Conservation (phyloP, 1,140 invertebrate species). For the Archegozetes longisetosus region DNA sequence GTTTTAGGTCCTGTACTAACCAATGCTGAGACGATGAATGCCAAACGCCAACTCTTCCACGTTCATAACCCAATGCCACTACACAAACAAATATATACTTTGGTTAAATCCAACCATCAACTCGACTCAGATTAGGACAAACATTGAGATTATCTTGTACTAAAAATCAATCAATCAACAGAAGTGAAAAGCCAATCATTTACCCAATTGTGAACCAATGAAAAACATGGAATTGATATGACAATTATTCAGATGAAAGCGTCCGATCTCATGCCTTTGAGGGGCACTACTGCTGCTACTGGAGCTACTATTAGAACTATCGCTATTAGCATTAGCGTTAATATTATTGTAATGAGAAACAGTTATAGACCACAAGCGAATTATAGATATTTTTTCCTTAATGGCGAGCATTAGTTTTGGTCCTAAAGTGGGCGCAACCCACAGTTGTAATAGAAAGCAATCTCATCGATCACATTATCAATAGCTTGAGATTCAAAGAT, state of each 20-base stretch:
- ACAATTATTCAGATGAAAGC: slow-evolving; percentile 28
- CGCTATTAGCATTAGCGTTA: neutral
- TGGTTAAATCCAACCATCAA: too few species aligned
- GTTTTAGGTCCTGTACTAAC: slow-evolving; percentile 27
- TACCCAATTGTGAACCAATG: slow-evolving; percentile 72
- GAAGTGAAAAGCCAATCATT: neutral
- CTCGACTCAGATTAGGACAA: too few species aligned
- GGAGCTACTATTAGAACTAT: neutral
- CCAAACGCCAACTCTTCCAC: slow-evolving; percentile 96
- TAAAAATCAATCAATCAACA: neutral
- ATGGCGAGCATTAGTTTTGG: slow-evolving; percentile 69
- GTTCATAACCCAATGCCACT: slow-evolving; percentile 66
- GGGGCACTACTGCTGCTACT: neutral
- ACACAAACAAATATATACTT: too few species aligned
- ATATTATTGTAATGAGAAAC: slow-evolving; percentile 5
- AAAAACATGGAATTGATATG: slow-evolving; percentile 90
- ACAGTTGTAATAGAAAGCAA: slow-evolving; percentile 56
- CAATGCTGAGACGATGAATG: slow-evolving; percentile 96
- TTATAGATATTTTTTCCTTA: slow-evolving; percentile 53
- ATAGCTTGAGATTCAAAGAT: slow-evolving; percentile 50
- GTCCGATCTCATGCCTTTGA: slow-evolving; percentile 7
- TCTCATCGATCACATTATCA: slow-evolving; percentile 53
- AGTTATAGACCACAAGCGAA: slow-evolving; percentile 48
- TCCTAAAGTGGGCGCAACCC: slow-evolving; percentile 31
- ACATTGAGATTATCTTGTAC: neutral